These are phyloP conservation scores for Gymnothorax javanicus DNA, from an alignment of 2,797 vertebrate genomes.

Conservation along the genomic window DNA sequence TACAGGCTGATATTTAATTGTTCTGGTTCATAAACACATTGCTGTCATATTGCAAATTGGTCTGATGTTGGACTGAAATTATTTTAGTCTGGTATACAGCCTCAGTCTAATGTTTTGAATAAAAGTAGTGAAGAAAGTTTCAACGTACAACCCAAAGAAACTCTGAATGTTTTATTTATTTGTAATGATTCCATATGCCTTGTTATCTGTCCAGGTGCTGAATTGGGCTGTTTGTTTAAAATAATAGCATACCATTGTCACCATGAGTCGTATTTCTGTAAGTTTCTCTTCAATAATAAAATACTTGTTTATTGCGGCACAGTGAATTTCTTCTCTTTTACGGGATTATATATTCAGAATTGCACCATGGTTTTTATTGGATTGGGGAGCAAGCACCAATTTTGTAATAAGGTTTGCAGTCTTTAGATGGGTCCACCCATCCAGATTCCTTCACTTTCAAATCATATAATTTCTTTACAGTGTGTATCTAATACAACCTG, in stretches of 20 bases:
- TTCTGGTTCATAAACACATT: no score
- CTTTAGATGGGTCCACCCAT: neutral
- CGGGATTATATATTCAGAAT: neutral
- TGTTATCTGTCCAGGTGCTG: neutral
- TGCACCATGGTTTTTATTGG: no score
- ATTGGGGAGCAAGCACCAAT: neutral
- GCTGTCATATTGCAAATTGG: no score
- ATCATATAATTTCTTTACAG: no score
- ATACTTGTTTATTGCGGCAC: neutral
- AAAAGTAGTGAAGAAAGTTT: neutral
- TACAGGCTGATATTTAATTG: no score
- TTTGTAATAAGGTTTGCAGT: neutral
- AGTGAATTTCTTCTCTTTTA: neutral
- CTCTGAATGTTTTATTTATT: neutral
- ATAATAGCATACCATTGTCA: neutral
- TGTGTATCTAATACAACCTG: no score
- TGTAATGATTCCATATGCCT: neutral
- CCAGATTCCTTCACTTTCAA: neutral
- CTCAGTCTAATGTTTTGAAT: neutral
- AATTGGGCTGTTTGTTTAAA: neutral
- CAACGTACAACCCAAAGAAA: neutral
- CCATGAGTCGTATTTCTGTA: slow-evolving; percentile 12
- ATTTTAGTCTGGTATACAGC: neutral
- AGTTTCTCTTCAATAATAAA: neutral
- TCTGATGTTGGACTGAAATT: no score